A percentile compares a stretch with the other conserved stretches of the same genome.
phyloP scores from a whole-genome alignment of 2,113 vertebrate species.

The Tetraodon nigroviridis region DNA sequence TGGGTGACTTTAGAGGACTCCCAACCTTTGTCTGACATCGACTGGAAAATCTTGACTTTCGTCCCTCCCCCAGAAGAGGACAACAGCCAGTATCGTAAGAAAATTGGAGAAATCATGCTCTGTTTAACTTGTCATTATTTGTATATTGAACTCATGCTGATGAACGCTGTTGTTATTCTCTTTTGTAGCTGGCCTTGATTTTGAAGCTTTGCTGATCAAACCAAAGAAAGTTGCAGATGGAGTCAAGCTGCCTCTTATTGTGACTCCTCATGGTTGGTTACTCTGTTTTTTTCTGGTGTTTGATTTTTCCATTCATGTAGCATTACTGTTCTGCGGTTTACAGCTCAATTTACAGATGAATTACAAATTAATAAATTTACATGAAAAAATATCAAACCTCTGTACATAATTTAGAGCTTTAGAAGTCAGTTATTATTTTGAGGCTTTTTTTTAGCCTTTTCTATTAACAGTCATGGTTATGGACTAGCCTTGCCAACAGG shows the following conservation, averaged over 20 bases:
- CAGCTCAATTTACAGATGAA: neutral
- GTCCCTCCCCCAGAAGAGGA: slow-evolving; percentile 83
- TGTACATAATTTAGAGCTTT: slow-evolving; percentile 7
- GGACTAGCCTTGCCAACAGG: slow-evolving; percentile 9
- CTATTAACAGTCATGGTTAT: slow-evolving; percentile 3
- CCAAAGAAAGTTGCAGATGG: slow-evolving; percentile 71
- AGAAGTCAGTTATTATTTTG: slow-evolving; percentile 4
- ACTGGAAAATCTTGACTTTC: slow-evolving; percentile 81
- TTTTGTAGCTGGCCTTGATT: slow-evolving; percentile 81
- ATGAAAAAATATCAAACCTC: neutral
- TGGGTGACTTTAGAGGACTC: slow-evolving; percentile 89
- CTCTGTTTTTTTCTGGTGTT: neutral
- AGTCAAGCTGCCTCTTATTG: slow-evolving; percentile 81
- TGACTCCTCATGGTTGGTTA: slow-evolving; percentile 86
- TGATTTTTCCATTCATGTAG: neutral
- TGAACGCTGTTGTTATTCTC: neutral
- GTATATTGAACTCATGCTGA: neutral
- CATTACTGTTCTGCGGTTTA: neutral
- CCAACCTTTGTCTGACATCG: slow-evolving; percentile 72
- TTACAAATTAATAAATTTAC: neutral
- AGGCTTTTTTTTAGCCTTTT: slow-evolving; percentile 12
- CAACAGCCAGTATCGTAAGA: slow-evolving; percentile 84
- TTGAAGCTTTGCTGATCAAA: slow-evolving; percentile 86
- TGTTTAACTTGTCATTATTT: neutral
- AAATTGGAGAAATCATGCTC: neutral